phyloP scores from a whole-genome alignment of 1,140 invertebrate genomes.

The Paracyclopina nana region DNA sequence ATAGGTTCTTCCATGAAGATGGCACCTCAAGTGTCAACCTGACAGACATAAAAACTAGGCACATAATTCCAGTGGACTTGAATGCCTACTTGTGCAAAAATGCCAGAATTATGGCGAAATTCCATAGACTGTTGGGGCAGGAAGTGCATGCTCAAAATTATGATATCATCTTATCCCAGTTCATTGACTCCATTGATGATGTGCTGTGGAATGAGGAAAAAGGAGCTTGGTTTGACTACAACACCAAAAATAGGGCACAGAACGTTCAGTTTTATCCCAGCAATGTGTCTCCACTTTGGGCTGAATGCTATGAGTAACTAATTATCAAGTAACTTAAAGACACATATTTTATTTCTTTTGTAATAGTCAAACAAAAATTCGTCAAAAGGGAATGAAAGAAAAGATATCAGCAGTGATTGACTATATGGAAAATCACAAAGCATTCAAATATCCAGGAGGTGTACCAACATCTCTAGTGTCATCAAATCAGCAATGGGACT shows the following conservation, averaged over 20 bases:
- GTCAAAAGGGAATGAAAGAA: constrained; percentile 36
- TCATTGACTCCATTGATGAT: background rate
- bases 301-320: constrained; percentile 29
- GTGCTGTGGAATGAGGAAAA: constrained; percentile 9
- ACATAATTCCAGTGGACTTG: constrained; percentile 11
- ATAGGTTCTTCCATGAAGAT: constrained; percentile 25
- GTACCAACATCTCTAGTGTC: constrained; percentile 58
- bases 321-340: background rate
- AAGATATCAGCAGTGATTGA: constrained; percentile 45
- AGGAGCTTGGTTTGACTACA: constrained; percentile 9
- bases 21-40: background rate
- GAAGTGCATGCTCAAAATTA: background rate
- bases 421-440: constrained; percentile 42
- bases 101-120: background rate
- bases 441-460: constrained; percentile 33
- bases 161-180: background rate
- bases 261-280: constrained; percentile 46
- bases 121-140: constrained; percentile 1
- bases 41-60: background rate
- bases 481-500: constrained; percentile 82
- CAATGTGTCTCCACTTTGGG: constrained; percentile 67
- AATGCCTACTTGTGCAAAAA: constrained; percentile 8
- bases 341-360: background rate
- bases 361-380: constrained; percentile 30
- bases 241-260: background rate